Base-by-base conservation (phyloP, 2,797 vertebrate species). In the Muscicapa striata region DNA sequence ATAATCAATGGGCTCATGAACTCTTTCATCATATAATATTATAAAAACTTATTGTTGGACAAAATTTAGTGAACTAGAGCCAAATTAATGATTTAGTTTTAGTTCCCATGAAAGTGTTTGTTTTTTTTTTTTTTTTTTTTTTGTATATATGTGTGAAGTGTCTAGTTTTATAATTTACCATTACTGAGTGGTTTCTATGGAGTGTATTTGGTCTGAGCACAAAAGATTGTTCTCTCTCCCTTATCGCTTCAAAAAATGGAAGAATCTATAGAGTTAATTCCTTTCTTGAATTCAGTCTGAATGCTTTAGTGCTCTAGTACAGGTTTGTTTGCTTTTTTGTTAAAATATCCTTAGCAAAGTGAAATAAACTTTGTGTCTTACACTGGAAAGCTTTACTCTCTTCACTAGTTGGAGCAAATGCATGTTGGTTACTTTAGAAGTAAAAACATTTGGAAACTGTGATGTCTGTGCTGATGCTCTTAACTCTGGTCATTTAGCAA, bases 141-240 rank as follows among this genome's bases (percentile, higher is more conserved):
- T 8, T 21, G 6, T 26, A 5, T 40, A n/a, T 29, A 8, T 41
- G 16, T 40, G 15, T 24, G 15, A 45, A 54, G 23, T 45, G 61
- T 18, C 59, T 70, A 34, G 13, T 34, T 34, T 34, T 75, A 30
- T 22, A 58, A 55, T 61, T 75, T 89, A n/a, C n/a, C 10, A 30
- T 69, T 14, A 21, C 24, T 41, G 40, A 74, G 30, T 46, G 24
- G 21, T 84, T 91, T 84, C 66, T 90, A 4, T 75, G 51, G 58
- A 68, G 16, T 7, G 5, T 57, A 45, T 81, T 93, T 94, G 16
- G 8, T 84, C 69, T 67, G 76, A 92, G 82, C 38, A 87, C 7
- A 45, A 21, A 43, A 22, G 5, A 15, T 14, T 26, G 1, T 41
- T 67, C 29, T 38, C 19, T 27, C 10, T 90, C 14, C 30, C 3